These are phyloP conservation scores for Crotalus helleri DNA, from an alignment of 2,113 vertebrate genomes.

Conservation along the genomic window DNA sequence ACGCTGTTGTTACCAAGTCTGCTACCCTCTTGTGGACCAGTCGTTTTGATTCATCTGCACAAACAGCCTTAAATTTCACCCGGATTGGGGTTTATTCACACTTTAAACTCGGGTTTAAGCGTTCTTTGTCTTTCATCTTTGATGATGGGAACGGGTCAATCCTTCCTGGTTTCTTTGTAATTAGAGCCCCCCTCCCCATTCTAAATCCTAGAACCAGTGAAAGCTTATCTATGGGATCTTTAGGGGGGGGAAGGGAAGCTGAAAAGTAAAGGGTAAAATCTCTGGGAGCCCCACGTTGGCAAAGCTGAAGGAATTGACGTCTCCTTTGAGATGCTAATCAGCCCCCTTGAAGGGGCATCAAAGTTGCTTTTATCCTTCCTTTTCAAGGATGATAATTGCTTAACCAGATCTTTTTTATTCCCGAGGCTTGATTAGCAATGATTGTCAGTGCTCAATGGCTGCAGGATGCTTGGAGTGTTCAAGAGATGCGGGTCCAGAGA, in stretches of 20 bases:
- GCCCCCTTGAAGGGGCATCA: constrained; percentile 71
- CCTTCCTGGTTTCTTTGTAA: constrained; percentile 61
- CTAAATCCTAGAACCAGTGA: constrained; percentile 56
- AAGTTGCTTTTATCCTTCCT: constrained; percentile 69
- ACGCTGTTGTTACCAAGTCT: background rate
- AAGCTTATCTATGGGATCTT: constrained; percentile 60
- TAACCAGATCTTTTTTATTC: constrained; percentile 71
- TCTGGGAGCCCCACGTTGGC: constrained; percentile 70
- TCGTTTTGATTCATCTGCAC: background rate
- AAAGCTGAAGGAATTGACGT: constrained; percentile 71
- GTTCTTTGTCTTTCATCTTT: constrained; percentile 56
- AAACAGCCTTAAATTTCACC: background rate
- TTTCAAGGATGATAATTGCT: constrained; percentile 75
- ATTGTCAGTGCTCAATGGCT: constrained; percentile 63
- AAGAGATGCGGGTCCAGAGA: constrained; percentile 19
- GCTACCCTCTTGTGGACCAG: background rate
- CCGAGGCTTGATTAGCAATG: constrained; percentile 71
- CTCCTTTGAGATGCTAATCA: constrained; percentile 81
- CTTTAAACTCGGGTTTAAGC: background rate
- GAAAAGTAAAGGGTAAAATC: constrained; percentile 63
- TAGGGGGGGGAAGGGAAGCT: constrained; percentile 68
- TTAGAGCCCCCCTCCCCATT: constrained; percentile 22
- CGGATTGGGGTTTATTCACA: background rate
- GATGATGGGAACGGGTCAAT: constrained; percentile 66
- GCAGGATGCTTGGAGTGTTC: constrained; percentile 65